Conservation (phyloP, 2,113 vertebrate genomes). For the Oriolus oriolus region DNA sequence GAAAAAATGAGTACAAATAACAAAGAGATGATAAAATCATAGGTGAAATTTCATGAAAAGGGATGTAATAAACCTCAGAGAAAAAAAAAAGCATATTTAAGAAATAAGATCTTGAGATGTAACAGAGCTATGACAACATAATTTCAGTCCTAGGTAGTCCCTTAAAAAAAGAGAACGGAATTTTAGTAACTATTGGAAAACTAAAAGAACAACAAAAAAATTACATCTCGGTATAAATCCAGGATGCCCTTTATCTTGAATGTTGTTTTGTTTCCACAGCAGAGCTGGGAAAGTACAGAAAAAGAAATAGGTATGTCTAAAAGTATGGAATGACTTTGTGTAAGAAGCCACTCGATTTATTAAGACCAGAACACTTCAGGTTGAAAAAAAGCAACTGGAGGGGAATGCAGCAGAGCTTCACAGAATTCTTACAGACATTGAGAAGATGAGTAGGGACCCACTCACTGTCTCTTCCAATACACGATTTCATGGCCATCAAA, state of each 20-base stretch:
- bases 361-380: neutral
- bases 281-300: neutral
- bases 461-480: neutral
- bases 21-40: neutral
- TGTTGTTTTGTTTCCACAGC: neutral
- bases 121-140: neutral
- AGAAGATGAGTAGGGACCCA: neutral
- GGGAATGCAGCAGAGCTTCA: neutral
- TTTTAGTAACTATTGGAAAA: neutral
- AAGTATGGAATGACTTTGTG: neutral
- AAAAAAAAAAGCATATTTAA: neutral
- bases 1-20: neutral
- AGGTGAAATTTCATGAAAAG: neutral
- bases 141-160: neutral
- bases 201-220: neutral
- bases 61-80: too few relatives aligned
- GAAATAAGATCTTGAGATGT: neutral
- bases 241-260: neutral
- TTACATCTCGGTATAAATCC: neutral
- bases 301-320: neutral
- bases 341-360: neutral
- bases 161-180: neutral
- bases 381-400: neutral
- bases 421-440: neutral
- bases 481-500: neutral